These are phyloP conservation scores for Polyploca ridens DNA, from an alignment of 2,888 invertebrate genomes.

Conservation along the genomic window DNA sequence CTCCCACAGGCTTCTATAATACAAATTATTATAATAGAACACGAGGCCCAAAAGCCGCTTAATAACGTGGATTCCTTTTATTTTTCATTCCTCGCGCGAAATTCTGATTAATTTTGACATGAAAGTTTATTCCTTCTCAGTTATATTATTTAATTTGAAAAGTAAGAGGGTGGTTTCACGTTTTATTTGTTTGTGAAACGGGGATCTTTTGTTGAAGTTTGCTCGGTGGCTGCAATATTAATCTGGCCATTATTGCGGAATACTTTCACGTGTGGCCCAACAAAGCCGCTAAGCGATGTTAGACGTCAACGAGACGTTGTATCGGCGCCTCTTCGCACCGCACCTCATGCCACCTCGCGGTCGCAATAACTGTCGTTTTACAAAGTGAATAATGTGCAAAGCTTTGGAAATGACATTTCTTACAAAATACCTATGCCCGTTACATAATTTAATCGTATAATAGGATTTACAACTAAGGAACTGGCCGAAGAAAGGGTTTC, in stretches of 20 bases:
- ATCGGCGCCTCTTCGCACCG: neutral
- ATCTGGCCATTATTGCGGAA: neutral
- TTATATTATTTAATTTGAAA: slow-evolving; percentile 46
- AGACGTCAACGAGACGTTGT: neutral
- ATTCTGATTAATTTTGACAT: slow-evolving; percentile 46
- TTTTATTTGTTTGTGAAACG: slow-evolving; percentile 44
- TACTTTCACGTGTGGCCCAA: neutral
- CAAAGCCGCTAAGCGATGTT: neutral
- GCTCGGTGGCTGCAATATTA: neutral
- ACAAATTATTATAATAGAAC: slow-evolving; percentile 32
- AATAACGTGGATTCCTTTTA: slow-evolving; percentile 35
- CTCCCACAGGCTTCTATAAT: neutral
- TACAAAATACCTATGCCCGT: slow-evolving; percentile 13
- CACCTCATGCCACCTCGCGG: neutral
- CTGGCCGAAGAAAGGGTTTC: neutral
- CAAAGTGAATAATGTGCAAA: slow-evolving; percentile 12
- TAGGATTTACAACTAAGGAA: neutral
- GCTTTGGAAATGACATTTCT: slow-evolving; percentile 15
- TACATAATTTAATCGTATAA: slow-evolving; percentile 6
- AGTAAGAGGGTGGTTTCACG: slow-evolving; percentile 23
- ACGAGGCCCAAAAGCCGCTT: slow-evolving; percentile 19
- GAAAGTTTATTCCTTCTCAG: slow-evolving; percentile 39
- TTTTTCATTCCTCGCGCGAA: slow-evolving; percentile 31
- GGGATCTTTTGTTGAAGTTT: slow-evolving; percentile 33
- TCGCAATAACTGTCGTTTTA: slow-evolving; percentile 7